Evolutionary conservation across 2,113 vertebrate genomes (phyloP).

Genomic region (Taurulus bubalis): DNA sequence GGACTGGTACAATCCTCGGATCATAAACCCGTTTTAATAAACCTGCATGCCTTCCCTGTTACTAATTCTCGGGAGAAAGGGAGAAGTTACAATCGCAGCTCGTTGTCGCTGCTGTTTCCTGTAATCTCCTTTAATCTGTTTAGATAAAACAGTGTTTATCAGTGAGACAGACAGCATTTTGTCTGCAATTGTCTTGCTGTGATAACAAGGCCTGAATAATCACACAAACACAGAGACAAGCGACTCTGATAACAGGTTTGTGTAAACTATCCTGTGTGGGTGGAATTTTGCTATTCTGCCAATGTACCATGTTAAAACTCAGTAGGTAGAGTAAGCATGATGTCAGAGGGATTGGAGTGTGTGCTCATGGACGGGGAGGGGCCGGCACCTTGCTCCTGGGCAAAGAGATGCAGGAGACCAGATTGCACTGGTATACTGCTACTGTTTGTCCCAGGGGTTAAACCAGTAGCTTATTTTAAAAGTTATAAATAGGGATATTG

Average conservation of each 20-base stretch:
- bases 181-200: constrained; percentile 42
- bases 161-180: constrained; percentile 3
- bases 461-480: neutral
- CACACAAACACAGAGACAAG: constrained; percentile 20
- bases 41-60: neutral
- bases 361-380: neutral
- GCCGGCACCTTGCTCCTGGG: neutral
- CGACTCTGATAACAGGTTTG: constrained; percentile 31
- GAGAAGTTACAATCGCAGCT: neutral
- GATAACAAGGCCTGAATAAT: constrained; percentile 39
- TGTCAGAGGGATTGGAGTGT: constrained; percentile 11
- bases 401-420: neutral
- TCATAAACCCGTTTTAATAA: constrained; percentile 20
- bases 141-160: constrained; percentile 38
- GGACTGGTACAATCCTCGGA: constrained; percentile 9
- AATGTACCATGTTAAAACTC: neutral
- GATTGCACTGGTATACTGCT: neutral
- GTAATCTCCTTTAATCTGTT: constrained; percentile 36
- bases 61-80: neutral
- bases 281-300: constrained; percentile 19
- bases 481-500: neutral
- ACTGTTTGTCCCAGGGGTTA: neutral
- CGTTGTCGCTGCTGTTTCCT: constrained; percentile 2
- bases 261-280: constrained; percentile 44
- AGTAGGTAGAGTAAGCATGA: neutral